phyloP scores from a whole-genome alignment of 2,113 vertebrate species.

The Phodopus roborovskii region DNA sequence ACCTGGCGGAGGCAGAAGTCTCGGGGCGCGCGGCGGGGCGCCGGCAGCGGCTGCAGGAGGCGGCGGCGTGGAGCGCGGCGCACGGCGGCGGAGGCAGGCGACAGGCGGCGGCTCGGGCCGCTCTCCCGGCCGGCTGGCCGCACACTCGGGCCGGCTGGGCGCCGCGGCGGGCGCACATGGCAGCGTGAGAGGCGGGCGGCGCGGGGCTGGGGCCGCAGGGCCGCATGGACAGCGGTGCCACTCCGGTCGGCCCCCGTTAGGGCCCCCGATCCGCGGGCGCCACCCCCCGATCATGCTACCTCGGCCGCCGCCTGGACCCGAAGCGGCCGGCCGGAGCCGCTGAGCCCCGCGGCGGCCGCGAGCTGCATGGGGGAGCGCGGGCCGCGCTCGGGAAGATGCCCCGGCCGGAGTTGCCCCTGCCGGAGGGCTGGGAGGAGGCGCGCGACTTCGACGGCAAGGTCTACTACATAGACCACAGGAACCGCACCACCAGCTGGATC shows the following conservation, averaged over 20 bases:
- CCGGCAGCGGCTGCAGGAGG: slow-evolving; percentile 50
- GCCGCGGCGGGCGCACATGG: slow-evolving; percentile 72
- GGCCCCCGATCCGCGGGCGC: slow-evolving; percentile 51
- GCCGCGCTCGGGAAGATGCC: slow-evolving; percentile 93
- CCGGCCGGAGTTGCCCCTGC: slow-evolving; percentile 97
- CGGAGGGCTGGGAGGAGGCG: slow-evolving; percentile 97
- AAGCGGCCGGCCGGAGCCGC: slow-evolving; percentile 47
- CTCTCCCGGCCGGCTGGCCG: slow-evolving; percentile 62
- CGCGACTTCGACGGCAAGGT: slow-evolving; percentile 97
- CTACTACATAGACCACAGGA: slow-evolving; percentile 96
- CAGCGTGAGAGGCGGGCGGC: slow-evolving; percentile 69
- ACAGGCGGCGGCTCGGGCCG: slow-evolving; percentile 52
- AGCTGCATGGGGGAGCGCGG: slow-evolving; percentile 87
- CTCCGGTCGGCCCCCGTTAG: slow-evolving; percentile 57
- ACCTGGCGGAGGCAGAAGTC: slow-evolving; percentile 80
- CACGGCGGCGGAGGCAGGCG: slow-evolving; percentile 61
- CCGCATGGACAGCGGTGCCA: slow-evolving; percentile 74
- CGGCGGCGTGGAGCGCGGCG: slow-evolving; percentile 56
- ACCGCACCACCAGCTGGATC: slow-evolving; percentile 96
- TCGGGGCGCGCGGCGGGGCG: background rate
- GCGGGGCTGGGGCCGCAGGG: slow-evolving; percentile 64
- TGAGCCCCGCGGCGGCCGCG: slow-evolving; percentile 60
- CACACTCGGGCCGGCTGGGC: slow-evolving; percentile 63
- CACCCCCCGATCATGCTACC: slow-evolving; percentile 68
- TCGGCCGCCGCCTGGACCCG: slow-evolving; percentile 41